Percentiles rank a stretch among this genome's conserved stretches.
These are phyloP conservation scores for Cephus runcator DNA, from an alignment of 2,888 invertebrate genomes.

Conservation along the genomic window DNA sequence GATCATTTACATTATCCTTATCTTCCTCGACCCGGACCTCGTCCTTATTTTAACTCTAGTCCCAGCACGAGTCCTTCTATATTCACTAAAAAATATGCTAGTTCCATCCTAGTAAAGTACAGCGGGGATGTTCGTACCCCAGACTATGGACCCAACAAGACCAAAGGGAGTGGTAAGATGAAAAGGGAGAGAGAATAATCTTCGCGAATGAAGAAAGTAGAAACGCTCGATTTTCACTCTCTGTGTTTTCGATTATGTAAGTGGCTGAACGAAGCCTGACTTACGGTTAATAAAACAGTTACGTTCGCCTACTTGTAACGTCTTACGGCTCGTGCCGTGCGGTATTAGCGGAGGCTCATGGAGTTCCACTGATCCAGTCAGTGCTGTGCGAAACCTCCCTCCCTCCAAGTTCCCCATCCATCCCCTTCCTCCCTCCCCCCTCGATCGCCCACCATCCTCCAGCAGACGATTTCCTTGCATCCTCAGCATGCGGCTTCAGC, in stretches of 20 bases:
- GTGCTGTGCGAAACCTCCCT: slow-evolving; percentile 21
- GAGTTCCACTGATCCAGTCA: slow-evolving; percentile 35
- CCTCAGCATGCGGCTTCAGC: too few relatives aligned
- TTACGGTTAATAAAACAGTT: slow-evolving; percentile 62
- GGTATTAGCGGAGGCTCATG: slow-evolving; percentile 8
- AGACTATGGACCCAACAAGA: too few relatives aligned
- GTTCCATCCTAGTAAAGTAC: too few relatives aligned
- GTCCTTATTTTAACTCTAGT: too few relatives aligned
- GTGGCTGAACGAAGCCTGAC: slow-evolving; percentile 19
- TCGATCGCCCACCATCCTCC: neutral
- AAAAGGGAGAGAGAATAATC: slow-evolving; percentile 16
- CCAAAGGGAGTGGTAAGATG: slow-evolving; percentile 7
- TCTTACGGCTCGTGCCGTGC: slow-evolving; percentile 23
- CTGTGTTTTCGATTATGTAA: slow-evolving; percentile 63
- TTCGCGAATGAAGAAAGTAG: slow-evolving; percentile 53
- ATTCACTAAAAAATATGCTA: too few relatives aligned
- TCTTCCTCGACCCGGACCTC: too few relatives aligned
- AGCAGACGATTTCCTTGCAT: too few relatives aligned
- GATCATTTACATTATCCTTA: too few relatives aligned
- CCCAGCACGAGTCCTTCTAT: too few relatives aligned
- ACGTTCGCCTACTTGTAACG: slow-evolving; percentile 55
- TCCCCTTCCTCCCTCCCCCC: slow-evolving; percentile 11
- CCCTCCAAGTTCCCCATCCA: slow-evolving; percentile 16
- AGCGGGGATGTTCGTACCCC: too few relatives aligned
- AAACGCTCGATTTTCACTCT: slow-evolving; percentile 62